phyloP scores from a whole-genome alignment of 2,888 invertebrate species.

The Malthinus seriepunctatus region DNA sequence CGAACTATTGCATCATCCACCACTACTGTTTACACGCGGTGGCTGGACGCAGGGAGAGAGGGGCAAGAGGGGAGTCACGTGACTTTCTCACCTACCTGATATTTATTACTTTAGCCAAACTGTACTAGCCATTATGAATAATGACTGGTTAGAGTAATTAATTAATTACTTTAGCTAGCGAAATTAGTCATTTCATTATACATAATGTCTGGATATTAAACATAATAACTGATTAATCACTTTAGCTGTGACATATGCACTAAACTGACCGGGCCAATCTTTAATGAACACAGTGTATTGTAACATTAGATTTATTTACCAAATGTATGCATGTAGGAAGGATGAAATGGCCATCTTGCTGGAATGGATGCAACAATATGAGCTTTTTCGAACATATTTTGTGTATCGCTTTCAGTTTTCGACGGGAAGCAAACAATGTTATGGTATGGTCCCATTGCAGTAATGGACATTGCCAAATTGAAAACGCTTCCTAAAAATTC shows the following conservation, averaged over 20 bases:
- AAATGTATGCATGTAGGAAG: slow-evolving; percentile 93
- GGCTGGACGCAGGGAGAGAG: background rate
- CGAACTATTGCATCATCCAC: too few species aligned
- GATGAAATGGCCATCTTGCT: slow-evolving; percentile 78
- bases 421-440: slow-evolving; percentile 72
- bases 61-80: background rate
- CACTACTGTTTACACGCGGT: too few species aligned
- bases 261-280: too few species aligned
- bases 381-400: slow-evolving; percentile 66
- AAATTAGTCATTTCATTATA: background rate
- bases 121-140: background rate
- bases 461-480: slow-evolving; percentile 78
- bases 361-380: slow-evolving; percentile 71
- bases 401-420: slow-evolving; percentile 44
- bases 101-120: background rate
- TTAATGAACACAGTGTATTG: too few species aligned
- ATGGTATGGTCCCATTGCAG: slow-evolving; percentile 69
- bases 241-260: too few species aligned
- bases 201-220: background rate
- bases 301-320: slow-evolving; percentile 57
- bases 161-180: background rate
- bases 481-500: slow-evolving; percentile 72
- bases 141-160: background rate
- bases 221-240: too few species aligned
- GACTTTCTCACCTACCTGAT: background rate